Evolutionary conservation across 2,113 vertebrate species (phyloP), one percentile per base, ranked within the genome.

Genomic region (Halichoeres trimaculatus): DNA sequence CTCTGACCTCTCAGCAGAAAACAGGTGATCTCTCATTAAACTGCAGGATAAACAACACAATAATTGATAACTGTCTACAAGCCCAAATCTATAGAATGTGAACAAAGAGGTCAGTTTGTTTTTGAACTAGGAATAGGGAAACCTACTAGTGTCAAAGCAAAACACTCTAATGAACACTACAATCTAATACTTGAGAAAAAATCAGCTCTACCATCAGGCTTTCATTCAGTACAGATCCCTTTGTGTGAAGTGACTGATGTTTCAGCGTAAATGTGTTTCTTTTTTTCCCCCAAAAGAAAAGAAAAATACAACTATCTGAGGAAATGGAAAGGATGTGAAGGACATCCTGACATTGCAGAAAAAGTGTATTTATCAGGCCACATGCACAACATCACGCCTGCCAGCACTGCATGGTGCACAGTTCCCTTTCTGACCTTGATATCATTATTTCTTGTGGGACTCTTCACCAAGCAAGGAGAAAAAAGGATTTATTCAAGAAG

Each of bases 401-500:
- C 50, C 51, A 48, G 2, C 59, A 11, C 70, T 50, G 70, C 43
- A 38, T 20, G 22, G 30, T 56, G 51, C 70, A 26, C 22, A 17
- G 22, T 43, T 47, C 47, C 36, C 26, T 38, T 12, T 68, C 12
- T 38, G 55, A 66, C 72, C 62, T 45, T 43, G 45, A 53, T 41
- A 66, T 74, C n/a, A 35, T 58, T 58, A 53, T 68, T 47, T 76
- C 38, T 54, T 60, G 14, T n/a, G 24, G 36, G 24, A 59, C 13
- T 52, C 36, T 51, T 22, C 24, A 2, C 11, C 60, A 19, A 17
- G 43, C 17, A 19, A 45, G 17, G 16, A 10, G 17, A 45, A 7
- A 17, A 8, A 45, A 4, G 43, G 16, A 4, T 30, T 30, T 30
- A 30, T 30, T 30, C 30, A 4, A 30, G 30, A 30, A 30, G 30